A percentile compares a stretch with the other conserved stretches of the same genome.
These are phyloP conservation scores for Trematocara marginatum DNA, from an alignment of 2,113 vertebrate species.

Conservation along the genomic window DNA sequence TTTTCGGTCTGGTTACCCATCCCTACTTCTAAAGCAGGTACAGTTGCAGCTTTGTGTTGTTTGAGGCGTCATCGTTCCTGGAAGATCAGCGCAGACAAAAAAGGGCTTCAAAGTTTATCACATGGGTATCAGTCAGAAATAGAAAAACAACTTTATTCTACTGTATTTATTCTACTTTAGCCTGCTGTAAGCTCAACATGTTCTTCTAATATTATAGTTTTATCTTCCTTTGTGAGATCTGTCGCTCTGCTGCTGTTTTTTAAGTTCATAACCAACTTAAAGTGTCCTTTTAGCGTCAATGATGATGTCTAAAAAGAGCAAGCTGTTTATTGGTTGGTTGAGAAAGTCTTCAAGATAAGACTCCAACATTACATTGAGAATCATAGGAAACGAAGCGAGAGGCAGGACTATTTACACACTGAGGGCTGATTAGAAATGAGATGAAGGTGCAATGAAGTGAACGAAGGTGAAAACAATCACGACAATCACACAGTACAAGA, in stretches of 20 bases:
- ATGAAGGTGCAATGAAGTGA: too few relatives aligned
- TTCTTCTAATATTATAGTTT: background rate
- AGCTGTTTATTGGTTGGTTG: background rate
- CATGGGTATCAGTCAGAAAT: background rate
- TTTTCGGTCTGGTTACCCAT: too few relatives aligned
- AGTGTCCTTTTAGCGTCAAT: rapidly evolving
- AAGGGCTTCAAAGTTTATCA: rapidly evolving
- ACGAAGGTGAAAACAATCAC: too few relatives aligned
- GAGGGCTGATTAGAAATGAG: background rate
- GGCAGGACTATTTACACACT: background rate
- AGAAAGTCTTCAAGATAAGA: background rate
- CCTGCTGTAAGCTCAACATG: background rate
- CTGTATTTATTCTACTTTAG: background rate
- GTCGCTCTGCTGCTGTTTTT: background rate
- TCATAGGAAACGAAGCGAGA: rapidly evolving
- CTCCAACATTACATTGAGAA: background rate
- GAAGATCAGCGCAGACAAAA: background rate
- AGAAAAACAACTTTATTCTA: background rate
- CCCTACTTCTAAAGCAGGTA: too few relatives aligned
- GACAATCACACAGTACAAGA: too few relatives aligned
- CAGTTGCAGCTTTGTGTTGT: background rate
- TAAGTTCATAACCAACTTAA: background rate
- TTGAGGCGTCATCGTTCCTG: background rate
- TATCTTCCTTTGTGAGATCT: background rate
- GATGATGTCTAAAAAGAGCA: background rate